These are phyloP conservation scores for Neoitamus cyanurus DNA, from an alignment of 2,888 invertebrate species.

Conservation along the genomic window DNA sequence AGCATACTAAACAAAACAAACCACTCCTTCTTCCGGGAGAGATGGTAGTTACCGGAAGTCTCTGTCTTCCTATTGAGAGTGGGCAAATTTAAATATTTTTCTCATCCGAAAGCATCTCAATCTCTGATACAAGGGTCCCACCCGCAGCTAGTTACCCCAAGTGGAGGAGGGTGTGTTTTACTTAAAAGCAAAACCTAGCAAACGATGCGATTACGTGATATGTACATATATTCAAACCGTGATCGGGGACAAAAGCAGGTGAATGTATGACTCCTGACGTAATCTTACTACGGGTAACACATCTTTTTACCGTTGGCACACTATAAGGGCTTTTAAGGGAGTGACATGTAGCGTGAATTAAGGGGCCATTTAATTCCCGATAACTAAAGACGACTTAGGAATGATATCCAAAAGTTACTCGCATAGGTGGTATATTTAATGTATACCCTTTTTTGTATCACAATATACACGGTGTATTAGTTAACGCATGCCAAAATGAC, in stretches of 20 bases:
- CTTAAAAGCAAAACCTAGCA: neutral
- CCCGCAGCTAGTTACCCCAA: neutral
- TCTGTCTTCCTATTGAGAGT: neutral
- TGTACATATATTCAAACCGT: neutral
- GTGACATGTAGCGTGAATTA: no score
- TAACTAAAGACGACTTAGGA: no score
- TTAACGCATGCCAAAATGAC: no score
- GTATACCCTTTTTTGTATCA: no score
- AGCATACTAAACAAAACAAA: neutral
- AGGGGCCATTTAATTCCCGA: no score
- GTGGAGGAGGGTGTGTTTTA: neutral
- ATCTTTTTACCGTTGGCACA: no score
- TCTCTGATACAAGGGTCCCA: neutral
- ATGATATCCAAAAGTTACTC: no score
- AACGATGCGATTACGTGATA: neutral
- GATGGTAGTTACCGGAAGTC: neutral
- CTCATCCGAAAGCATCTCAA: constrained; percentile 17
- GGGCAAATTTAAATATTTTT: constrained; percentile 27
- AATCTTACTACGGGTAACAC: neutral
- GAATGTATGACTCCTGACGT: neutral
- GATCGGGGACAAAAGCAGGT: neutral
- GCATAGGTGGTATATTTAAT: no score
- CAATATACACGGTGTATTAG: no score
- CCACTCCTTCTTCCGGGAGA: neutral
- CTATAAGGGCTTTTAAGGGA: no score